phyloP scores from a whole-genome alignment of 2,113 vertebrate genomes.

The mouse (Mus musculus) region GRCm39 chr19:17391001-17391500 shows the following conservation, averaged over 20 bases:
- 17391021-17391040: background rate
- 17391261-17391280: background rate
- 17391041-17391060: background rate
- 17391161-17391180: background rate
- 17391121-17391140: background rate
- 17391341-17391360: background rate
- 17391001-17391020: background rate
- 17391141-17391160: background rate
- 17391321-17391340: background rate
- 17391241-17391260: background rate
- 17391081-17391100: background rate
- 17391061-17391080: background rate
- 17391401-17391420: background rate
- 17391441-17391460: background rate
- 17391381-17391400: background rate
- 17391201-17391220: background rate
- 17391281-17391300: background rate
- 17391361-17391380: background rate
- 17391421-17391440: background rate
- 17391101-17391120: background rate
- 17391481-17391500: background rate
- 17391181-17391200: background rate
- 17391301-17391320: no score
- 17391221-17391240: background rate
- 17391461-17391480: background rate